Base-by-base conservation (phyloP, 2,113 vertebrate genomes). In the Crotophaga sulcirostris region DNA sequence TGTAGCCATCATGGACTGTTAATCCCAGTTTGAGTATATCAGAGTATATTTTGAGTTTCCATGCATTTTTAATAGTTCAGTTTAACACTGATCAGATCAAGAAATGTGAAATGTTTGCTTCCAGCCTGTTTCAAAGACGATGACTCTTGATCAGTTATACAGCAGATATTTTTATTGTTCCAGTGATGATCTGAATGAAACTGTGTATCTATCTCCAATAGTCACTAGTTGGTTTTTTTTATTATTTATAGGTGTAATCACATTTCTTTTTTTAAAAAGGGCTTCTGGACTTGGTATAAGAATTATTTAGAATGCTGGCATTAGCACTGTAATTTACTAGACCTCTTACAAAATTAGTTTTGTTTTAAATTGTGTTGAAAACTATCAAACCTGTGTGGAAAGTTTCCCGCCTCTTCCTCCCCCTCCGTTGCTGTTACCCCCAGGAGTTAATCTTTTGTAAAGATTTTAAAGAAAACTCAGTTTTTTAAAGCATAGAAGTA, bases 361-460 rank as follows among this genome's bases (percentile, higher is more conserved):
- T 56, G 2, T 38, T 11, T 73, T 59, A 42, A 49, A 56, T 34
- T 47, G 12, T 72, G 17, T 59, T 91, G 62, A 64, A 86, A 89
- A 59, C 20, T 38, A 76, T 80, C 25, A 44, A 63, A 55, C 9
- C 15, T 91, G 66, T 51, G 19, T 28, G 28, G 40, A 67, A 79
- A 38, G 12, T 70, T 75, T 66, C 28, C 24, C 7, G 70, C 6
- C 17, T 78, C 28, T 60, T 70, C 49, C 31, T 52, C 11, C 11
- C 21, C 7, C 5, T 2, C 4, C 18, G 49, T 63, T 12, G 7
- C 20, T 7, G 3, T 31, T 16, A 51, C 6, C 6, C 8, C 10
- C 7, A 73, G 20, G 18, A 74, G 12, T 67, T 40, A 33, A 20
- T 49, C 6, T 83, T 95, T 13, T 72, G 15, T 36, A 40, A 63